Percentiles rank a stretch among this genome's conserved stretches.
These are phyloP conservation scores for Phoxinus phoxinus DNA, from an alignment of 2,113 vertebrate genomes.

Conservation along the genomic window DNA sequence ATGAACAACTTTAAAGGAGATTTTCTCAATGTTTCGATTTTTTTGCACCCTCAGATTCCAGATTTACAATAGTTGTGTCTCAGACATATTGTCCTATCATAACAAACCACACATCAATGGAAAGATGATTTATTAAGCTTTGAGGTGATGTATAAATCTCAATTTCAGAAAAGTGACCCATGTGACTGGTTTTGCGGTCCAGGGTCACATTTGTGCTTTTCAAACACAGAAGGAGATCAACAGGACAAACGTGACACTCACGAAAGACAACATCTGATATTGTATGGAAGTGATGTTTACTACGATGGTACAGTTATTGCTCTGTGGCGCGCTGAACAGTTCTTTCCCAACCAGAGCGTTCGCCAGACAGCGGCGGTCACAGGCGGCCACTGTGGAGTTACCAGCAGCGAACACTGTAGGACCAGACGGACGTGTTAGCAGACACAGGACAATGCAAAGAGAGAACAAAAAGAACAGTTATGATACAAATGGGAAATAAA, in stretches of 20 bases:
- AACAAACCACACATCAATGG: too few species aligned
- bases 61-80: too few species aligned
- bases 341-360: constrained; percentile 56
- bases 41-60: too few species aligned
- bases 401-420: neutral
- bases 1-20: too few species aligned
- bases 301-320: constrained; percentile 51
- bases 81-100: too few species aligned
- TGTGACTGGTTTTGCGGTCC: too few species aligned
- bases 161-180: too few species aligned
- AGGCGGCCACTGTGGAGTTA: constrained; percentile 48
- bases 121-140: too few species aligned
- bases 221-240: neutral
- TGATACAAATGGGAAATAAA: too few species aligned
- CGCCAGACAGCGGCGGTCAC: constrained; percentile 68
- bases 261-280: constrained; percentile 72
- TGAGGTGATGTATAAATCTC: too few species aligned
- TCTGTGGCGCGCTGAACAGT: constrained; percentile 65
- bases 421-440: neutral
- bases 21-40: too few species aligned
- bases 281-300: constrained; percentile 61
- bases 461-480: too few species aligned
- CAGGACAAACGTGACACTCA: constrained; percentile 57
- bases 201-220: neutral
- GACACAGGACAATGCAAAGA: neutral